phyloP scores from a whole-genome alignment of 1,140 invertebrate species.

The Rhyzopertha dominica region DNA sequence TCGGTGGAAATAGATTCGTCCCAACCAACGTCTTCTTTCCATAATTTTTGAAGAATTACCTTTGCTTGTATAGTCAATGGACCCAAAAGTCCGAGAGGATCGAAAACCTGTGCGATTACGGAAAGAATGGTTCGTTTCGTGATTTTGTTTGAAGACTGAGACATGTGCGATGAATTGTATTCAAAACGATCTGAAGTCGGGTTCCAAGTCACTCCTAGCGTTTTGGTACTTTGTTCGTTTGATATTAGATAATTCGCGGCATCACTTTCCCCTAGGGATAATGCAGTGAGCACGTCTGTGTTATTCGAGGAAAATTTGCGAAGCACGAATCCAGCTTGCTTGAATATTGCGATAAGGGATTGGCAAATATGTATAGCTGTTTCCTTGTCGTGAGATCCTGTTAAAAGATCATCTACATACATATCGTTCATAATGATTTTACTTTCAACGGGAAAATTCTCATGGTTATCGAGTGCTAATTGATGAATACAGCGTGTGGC shows the following conservation, averaged over 20 bases:
- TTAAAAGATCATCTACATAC: conserved; percentile 39
- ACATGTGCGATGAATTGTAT: no score
- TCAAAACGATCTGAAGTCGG: no score
- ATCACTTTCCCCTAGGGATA: no score
- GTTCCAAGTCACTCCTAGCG: no score
- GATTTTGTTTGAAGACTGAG: no score
- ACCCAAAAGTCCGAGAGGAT: conserved; percentile 24
- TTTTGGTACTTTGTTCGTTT: no score
- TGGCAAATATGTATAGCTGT: no score
- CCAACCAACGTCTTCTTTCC: conserved; percentile 34
- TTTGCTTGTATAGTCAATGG: conserved; percentile 35
- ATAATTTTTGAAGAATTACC: conserved; percentile 38
- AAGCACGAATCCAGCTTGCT: no score
- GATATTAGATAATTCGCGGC: no score
- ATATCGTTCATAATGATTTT: conserved; percentile 24
- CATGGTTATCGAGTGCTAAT: conserved; percentile 14
- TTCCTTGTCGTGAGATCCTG: conserved; percentile 5
- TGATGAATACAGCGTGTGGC: conserved; percentile 27
- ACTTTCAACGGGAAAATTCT: conserved; percentile 22
- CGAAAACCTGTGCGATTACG: conserved; percentile 15
- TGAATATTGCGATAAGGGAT: no score
- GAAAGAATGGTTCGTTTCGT: conserved; percentile 26
- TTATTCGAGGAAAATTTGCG: no score
- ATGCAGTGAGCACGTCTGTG: no score
- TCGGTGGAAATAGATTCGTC: conserved; percentile 28